Conservation (phyloP, 2,797 vertebrate species). For the Helicolenus hilgendorfi region DNA sequence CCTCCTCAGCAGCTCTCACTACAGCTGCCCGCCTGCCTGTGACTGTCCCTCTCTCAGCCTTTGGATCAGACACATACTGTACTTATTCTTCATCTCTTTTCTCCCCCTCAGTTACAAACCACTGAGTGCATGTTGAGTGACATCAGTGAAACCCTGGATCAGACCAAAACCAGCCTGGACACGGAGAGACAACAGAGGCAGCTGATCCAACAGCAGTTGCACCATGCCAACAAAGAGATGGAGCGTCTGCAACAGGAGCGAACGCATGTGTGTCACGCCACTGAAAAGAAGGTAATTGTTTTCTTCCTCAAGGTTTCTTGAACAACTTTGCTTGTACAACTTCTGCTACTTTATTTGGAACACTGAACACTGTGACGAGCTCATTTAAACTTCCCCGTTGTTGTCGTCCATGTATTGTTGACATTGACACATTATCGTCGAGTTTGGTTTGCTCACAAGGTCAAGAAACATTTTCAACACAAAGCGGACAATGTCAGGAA, state of each 20-base stretch:
- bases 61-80: neutral
- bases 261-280: neutral
- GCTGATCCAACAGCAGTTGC: constrained; percentile 63
- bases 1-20: constrained; percentile 6
- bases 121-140: constrained; percentile 29
- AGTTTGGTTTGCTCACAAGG: constrained; percentile 23
- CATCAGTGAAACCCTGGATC: constrained; percentile 44
- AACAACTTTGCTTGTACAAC: neutral
- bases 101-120: constrained; percentile 47
- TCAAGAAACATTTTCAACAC: constrained; percentile 34
- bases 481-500: constrained; percentile 20
- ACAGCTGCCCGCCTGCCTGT: neutral
- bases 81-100: constrained; percentile 3
- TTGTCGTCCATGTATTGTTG: constrained; percentile 21
- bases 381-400: constrained; percentile 11
- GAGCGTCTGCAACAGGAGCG: constrained; percentile 57
- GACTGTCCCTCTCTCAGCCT: constrained; percentile 1
- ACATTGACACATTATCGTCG: constrained; percentile 19
- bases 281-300: constrained; percentile 73
- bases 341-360: neutral
- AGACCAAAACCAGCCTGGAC: constrained; percentile 34
- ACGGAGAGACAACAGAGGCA: constrained; percentile 37
- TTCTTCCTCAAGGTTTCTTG: constrained; percentile 31
- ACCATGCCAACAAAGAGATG: constrained; percentile 33
- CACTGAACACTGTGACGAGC: neutral